Percentiles rank a stretch among this genome's conserved stretches.
Conservation (phyloP, 2,797 vertebrate genomes). For the Acomys russatus region DNA sequence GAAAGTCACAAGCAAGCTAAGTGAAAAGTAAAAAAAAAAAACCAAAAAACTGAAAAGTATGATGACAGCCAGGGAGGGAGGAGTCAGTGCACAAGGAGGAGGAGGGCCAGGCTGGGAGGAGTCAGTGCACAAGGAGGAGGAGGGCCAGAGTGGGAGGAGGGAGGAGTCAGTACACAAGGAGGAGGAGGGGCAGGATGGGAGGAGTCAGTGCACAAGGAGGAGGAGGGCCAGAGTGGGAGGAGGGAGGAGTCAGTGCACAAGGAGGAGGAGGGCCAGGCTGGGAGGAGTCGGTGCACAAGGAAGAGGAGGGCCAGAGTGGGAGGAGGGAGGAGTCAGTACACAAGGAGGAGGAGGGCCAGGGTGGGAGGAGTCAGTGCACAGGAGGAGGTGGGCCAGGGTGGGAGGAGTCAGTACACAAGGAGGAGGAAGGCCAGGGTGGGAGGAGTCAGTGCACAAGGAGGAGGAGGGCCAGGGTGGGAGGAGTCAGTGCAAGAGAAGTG, state of each 20-base stretch:
- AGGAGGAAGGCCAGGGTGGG: too few relatives aligned
- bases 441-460: too few relatives aligned
- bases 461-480: neutral
- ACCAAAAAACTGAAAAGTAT: neutral
- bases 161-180: neutral
- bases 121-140: neutral
- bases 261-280: too few relatives aligned
- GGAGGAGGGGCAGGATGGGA: neutral
- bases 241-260: neutral
- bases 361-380: neutral
- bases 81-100: neutral
- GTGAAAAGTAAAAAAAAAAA: conserved; percentile 81
- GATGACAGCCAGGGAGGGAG: neutral
- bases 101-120: neutral
- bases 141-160: neutral
- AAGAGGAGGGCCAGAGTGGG: too few relatives aligned
- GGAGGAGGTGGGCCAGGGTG: too few relatives aligned
- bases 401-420: neutral
- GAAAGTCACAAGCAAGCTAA: conserved; percentile 78
- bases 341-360: too few relatives aligned
- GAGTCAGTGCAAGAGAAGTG: conserved; percentile 31
- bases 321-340: neutral
- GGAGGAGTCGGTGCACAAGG: neutral
- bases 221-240: too few relatives aligned
- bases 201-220: neutral